Evolutionary conservation across 2,113 vertebrate species (phyloP), one percentile per base, ranked within the genome.

Genomic region (Tichodroma muraria): DNA sequence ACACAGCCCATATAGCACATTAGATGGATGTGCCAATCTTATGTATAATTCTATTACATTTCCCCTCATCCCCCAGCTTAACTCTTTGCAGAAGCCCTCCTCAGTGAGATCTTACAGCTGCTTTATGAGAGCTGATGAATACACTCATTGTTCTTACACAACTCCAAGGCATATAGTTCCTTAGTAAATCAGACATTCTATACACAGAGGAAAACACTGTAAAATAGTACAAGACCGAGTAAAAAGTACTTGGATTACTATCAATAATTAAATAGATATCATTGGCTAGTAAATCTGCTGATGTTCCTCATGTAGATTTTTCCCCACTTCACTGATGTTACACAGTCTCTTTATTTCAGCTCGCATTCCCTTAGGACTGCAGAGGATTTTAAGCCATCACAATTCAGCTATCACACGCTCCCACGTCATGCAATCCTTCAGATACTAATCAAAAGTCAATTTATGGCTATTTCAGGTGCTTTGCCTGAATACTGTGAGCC

Each of bases 261-360:
- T 92, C 82, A 93, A 93, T 95, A 95, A 93, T 92, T 86, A 78
- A 96, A 70, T 10, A 92, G 76, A 86, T 88, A 54, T 11, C 71
- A 88, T 0, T 47, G 76, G 88, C 59, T 44, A 90, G 64, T 70
- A 77, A 86, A 88, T 47, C 71, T 93, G 71, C 76, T 54, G 54
- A 63, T 88, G 64, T 52, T 83, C 82, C 76, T 95, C 60, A n/a
- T 16, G 72, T 60, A 78, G 72, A 78, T 94, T 88, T 88, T n/a
- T 8, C 37, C 90, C 90, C 69, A 75, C 50, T 83, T 86, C 12
- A 11, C 24, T 80, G 88, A 38, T 56, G 42, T 75, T 83, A 70
- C n/a, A 71, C 23, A 70, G 27, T 47, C 22, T 79, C 54, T 72
- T 52, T 61, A 81, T 80, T 90, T 72, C 79, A 95, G 52, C 47